Evolutionary conservation across 2,113 vertebrate species (phyloP).

Genomic region (Sturnus vulgaris): DNA sequence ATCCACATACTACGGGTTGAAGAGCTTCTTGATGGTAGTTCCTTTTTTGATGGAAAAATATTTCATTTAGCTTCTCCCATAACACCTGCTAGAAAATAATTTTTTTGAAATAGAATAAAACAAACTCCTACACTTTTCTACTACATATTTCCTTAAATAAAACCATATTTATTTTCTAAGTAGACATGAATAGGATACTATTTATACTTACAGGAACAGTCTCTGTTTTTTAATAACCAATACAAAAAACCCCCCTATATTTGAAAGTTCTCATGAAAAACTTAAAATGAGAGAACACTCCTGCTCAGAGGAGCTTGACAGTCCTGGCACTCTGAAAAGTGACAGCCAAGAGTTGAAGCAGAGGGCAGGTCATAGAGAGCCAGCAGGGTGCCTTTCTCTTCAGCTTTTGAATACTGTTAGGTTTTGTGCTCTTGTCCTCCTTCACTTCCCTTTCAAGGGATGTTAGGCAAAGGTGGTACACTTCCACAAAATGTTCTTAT

Average conservation of each 20-base stretch:
- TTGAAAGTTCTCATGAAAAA: neutral
- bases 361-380: neutral
- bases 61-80: neutral
- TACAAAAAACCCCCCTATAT: too few relatives aligned
- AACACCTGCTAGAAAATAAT: neutral
- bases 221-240: neutral
- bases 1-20: neutral
- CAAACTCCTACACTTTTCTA: neutral
- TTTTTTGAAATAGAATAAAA: neutral
- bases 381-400: neutral
- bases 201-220: neutral
- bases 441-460: neutral
- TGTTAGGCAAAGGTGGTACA: neutral
- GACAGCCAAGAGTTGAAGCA: neutral
- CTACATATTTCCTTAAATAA: neutral
- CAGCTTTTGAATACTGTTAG: neutral
- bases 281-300: neutral
- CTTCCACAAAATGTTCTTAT: neutral
- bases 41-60: neutral
- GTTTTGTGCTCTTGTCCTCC: neutral
- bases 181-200: neutral
- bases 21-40: neutral
- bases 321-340: neutral
- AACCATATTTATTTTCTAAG: neutral
- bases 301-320: neutral